A percentile compares a stretch with the other conserved stretches of the same genome.
Conservation (phyloP, 2,888 invertebrate genomes). For the Polietes domitor region DNA sequence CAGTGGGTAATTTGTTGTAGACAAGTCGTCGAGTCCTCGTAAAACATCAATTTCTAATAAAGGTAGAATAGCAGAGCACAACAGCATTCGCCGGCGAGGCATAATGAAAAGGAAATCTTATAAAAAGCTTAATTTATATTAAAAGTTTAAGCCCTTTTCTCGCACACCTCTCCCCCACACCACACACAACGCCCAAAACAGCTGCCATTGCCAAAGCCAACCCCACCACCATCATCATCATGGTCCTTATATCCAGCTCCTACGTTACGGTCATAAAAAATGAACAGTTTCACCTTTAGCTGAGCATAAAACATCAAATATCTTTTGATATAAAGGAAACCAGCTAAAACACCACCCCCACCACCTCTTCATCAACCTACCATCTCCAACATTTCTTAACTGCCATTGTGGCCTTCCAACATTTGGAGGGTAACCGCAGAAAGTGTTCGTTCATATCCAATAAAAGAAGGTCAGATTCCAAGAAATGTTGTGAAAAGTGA, state of each 20-base stretch:
- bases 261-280: background rate
- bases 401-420: background rate
- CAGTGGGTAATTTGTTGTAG: background rate
- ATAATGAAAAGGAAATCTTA: conserved; percentile 30
- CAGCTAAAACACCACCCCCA: background rate
- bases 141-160: conserved; percentile 33
- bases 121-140: conserved; percentile 41
- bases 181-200: background rate
- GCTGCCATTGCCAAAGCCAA: background rate
- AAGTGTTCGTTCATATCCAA: background rate
- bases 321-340: background rate
- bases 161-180: no score
- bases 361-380: no score
- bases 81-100: background rate
- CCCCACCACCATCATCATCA: background rate
- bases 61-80: background rate
- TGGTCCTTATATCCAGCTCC: background rate
- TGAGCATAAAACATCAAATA: conserved; percentile 21
- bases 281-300: conserved; percentile 29
- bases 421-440: conserved; percentile 1
- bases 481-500: background rate
- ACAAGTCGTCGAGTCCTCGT: background rate
- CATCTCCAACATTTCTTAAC: background rate
- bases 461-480: background rate
- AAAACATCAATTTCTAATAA: conserved; percentile 33